A percentile compares a stretch with the other conserved stretches of the same genome.
phyloP scores from a whole-genome alignment of 2,888 invertebrate genomes.

The Rotaria sp. region DNA sequence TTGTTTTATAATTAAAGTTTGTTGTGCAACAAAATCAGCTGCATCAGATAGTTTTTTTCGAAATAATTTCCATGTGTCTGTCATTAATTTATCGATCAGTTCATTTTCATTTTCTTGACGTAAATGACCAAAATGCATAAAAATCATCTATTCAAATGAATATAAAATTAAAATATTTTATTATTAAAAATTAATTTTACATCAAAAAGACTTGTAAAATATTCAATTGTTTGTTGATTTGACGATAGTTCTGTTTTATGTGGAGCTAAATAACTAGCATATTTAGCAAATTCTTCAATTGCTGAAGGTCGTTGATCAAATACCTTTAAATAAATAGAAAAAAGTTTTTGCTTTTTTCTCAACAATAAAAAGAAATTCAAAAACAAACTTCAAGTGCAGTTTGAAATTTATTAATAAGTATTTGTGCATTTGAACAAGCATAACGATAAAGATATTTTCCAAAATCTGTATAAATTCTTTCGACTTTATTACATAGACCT shows the following conservation, averaged over 20 bases:
- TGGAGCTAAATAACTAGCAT: conserved; percentile 49
- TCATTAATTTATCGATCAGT: conserved; percentile 49
- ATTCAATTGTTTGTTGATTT: conserved; percentile 51
- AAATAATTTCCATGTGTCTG: conserved; percentile 50
- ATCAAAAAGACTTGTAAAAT: conserved; percentile 53
- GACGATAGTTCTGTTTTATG: conserved; percentile 49
- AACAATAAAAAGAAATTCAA: background rate
- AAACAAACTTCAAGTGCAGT: background rate
- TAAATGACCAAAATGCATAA: conserved; percentile 49
- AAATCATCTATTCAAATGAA: background rate
- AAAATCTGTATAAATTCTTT: background rate
- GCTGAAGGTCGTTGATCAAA: conserved; percentile 48
- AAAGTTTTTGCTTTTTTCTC: no score
- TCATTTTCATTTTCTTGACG: conserved; percentile 52
- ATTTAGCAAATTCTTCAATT: conserved; percentile 50
- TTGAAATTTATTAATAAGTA: conserved; percentile 27
- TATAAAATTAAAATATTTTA: no score
- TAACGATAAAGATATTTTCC: conserved; percentile 7
- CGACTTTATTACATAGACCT: background rate
- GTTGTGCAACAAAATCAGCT: conserved; percentile 52
- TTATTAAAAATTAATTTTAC: conserved; percentile 43
- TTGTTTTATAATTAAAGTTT: conserved; percentile 51
- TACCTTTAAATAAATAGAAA: conserved; percentile 44
- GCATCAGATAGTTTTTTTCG: conserved; percentile 52
- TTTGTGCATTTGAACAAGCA: background rate